Evolutionary conservation across 2,888 invertebrate species (phyloP), one percentile per base, ranked within the genome.

Genomic region (Oligia fasciuncula): DNA sequence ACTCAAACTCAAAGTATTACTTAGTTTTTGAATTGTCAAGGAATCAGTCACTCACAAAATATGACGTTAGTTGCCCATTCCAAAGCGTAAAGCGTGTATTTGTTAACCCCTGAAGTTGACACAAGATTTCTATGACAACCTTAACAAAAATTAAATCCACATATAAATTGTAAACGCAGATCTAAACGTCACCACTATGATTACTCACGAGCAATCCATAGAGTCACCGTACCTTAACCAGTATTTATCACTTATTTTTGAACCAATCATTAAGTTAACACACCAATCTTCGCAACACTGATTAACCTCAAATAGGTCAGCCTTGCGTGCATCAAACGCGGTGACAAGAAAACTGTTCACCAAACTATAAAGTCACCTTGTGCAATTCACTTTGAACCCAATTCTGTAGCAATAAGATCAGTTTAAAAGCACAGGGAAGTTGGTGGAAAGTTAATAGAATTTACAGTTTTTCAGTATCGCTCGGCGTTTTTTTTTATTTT

Each of bases 301-400:
- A 89, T 87, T 89, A 88, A 82, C 81, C 85, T 81, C 83, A 85
- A 85, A 85, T 88, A 83, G 76, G 79, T 81, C 54, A 62, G 19
- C 83, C 70, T 90, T 89, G 89, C 89, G 89, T 89, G 89, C 87
- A 90, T 85, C 84, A 79, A 84, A 51, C 63, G 75, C 79, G 82
- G 81, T 85, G 88, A 90, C 89, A 90, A 90, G 72, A 75, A 80
- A 85, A 81, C 75, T 62, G 54, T 76, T 66, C 17, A 71, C 86
- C 67, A 85, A 72, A 62, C 17, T 76, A 63, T 6, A 40, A 14
- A 54, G 1, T 23, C 57, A 77, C 43, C 8, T 14, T 0, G 17
- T n/a, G 0, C 40, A 70, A 14, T 4, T 40, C 1, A 81, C 11
- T 78, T 71, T 86, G 4, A 74, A 74, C 72, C 57, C 19, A 86